These are phyloP conservation scores for Microctonus brassicae DNA, from an alignment of 2,888 invertebrate species.

Conservation along the genomic window DNA sequence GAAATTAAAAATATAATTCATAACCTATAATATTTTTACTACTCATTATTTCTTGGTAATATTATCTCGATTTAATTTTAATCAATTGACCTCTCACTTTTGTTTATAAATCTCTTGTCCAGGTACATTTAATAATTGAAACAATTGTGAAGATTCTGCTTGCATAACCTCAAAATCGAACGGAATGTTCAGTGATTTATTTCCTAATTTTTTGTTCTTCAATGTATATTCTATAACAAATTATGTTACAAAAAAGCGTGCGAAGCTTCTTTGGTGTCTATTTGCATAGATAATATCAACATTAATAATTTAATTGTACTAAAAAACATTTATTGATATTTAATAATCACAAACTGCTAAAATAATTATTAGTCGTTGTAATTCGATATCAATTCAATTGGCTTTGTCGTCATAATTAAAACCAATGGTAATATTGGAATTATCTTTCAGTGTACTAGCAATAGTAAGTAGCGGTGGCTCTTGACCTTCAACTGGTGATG, in stretches of 20 bases:
- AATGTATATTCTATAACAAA: neutral
- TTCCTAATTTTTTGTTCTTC: neutral
- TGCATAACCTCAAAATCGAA: too few species aligned
- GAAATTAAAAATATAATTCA: neutral
- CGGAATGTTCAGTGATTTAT: neutral
- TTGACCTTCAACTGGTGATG: slow-evolving; percentile 21
- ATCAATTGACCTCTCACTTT: too few species aligned
- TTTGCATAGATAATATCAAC: neutral
- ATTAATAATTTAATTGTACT: neutral
- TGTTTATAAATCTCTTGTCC: neutral
- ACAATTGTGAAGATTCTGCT: neutral
- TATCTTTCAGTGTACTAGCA: slow-evolving; percentile 58
- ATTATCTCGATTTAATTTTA: too few species aligned
- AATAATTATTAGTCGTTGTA: slow-evolving; percentile 30
- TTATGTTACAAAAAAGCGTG: neutral
- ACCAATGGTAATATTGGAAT: slow-evolving; percentile 58
- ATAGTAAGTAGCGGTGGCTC: slow-evolving; percentile 60
- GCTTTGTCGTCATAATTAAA: slow-evolving; percentile 54
- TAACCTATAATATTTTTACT: too few species aligned
- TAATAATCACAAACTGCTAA: slow-evolving; percentile 33
- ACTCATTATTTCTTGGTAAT: too few species aligned
- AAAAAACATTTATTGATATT: neutral
- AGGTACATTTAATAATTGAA: neutral
- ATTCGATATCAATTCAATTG: neutral
- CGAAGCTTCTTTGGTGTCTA: neutral